Percentiles rank a stretch among this genome's conserved stretches.
These are phyloP conservation scores for Philaenus spumarius DNA, from an alignment of 1,140 invertebrate genomes.

Conservation along the genomic window DNA sequence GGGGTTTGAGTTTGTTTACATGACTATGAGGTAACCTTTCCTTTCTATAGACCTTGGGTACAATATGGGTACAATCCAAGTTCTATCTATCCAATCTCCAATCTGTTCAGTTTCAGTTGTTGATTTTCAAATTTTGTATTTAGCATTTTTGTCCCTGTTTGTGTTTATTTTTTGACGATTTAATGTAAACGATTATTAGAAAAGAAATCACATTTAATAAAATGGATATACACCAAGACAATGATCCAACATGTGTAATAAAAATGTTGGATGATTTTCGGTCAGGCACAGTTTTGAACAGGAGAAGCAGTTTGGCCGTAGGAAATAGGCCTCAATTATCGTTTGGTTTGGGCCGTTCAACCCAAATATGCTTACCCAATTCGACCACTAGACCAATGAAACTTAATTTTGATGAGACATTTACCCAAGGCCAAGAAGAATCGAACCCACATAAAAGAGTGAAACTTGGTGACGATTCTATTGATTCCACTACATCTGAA, in stretches of 20 bases:
- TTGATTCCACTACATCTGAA: conserved; percentile 1
- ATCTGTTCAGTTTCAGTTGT: too few species aligned
- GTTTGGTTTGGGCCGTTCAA: background rate
- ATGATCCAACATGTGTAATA: conserved; percentile 22
- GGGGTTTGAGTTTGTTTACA: too few species aligned
- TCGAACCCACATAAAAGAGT: background rate
- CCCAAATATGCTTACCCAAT: background rate
- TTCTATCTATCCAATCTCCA: too few species aligned
- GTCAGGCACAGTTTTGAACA: background rate
- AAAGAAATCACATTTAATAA: background rate
- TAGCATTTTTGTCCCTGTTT: too few species aligned
- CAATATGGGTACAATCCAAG: too few species aligned
- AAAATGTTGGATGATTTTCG: conserved; percentile 24
- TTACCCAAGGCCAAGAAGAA: conserved; percentile 12
- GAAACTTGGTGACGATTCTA: conserved; percentile 4
- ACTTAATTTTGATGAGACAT: conserved; percentile 16
- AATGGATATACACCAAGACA: conserved; percentile 15
- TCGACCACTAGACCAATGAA: conserved; percentile 11
- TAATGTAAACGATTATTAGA: too few species aligned
- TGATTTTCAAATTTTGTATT: too few species aligned
- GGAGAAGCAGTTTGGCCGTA: background rate
- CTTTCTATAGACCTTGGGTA: too few species aligned
- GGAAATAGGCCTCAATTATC: background rate
- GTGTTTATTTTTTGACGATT: too few species aligned
- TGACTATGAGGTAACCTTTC: too few species aligned